Base-by-base conservation (phyloP, 2,888 invertebrate genomes). In the Sesia bembeciformis region DNA sequence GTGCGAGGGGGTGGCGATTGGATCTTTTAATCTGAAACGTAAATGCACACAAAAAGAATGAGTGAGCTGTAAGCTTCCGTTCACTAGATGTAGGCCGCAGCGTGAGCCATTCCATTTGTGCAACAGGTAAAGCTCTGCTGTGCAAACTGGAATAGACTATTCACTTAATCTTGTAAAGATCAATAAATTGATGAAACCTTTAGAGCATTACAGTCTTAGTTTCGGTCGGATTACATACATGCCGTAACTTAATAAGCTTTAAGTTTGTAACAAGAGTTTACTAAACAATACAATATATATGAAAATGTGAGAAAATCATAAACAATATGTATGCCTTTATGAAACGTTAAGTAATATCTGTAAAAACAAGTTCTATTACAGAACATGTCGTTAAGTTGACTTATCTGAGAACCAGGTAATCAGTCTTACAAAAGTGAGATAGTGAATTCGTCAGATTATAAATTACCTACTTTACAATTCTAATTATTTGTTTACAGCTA, bases 11-110 rank as follows among this genome's bases (percentile, higher is more conserved):
- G 23, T 83, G 85, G 76, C 77, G 80, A 87, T 86, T 85, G 82
- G 87, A 82, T 87, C 84, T 85, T 86, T 86, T 89, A 89, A 89
- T 88, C 86, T 86, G 81, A 81, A 88, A 86, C 82, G 84, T 79
- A 86, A 90, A 88, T 86, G 88, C 88, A 87, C 78, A 79, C 74
- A 85, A 84, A 86, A 88, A 83, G 80, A 80, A 81, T 78, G 77
- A 78, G 71, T 62, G 71, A 69, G 73, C 72, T 73, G 76, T 76
- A 76, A 80, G 80, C 76, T 71, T 78, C 72, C 76, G 74, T 70
- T 69, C 74, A 70, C 72, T 71, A 72, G 72, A 74, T 77, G 72
- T 74, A 70, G 70, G 71, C 71, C 69, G 67, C 67, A 52, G 3
- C 4, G 59, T 58, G 57, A 58, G 60, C 58, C 58, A 61, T 58